Evolutionary conservation across 2,113 vertebrate genomes (phyloP).

Genomic region (Asarcornis scutulata): DNA sequence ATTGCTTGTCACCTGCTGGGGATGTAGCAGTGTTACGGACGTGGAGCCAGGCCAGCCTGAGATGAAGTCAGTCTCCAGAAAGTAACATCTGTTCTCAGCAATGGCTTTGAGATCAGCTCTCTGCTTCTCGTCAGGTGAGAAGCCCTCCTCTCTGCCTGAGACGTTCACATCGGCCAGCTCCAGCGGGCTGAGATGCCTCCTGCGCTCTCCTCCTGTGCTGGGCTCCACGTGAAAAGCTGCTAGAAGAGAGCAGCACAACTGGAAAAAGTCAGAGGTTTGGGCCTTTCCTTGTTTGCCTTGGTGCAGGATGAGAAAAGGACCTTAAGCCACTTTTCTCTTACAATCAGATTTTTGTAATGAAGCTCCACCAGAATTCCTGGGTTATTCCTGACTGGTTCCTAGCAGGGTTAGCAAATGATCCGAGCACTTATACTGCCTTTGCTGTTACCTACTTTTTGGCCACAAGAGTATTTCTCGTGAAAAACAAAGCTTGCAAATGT

Average conservation of each 20-base stretch:
- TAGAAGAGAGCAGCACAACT: not conserved
- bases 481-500: not conserved
- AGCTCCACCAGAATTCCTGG: not conserved
- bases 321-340: not conserved
- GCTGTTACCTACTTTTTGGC: not conserved
- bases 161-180: not conserved
- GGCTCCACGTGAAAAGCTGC: not conserved
- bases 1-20: not conserved
- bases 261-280: not conserved
- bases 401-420: not conserved
- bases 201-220: not conserved
- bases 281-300: not conserved
- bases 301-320: not conserved
- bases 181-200: accelerated
- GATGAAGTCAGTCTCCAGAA: not conserved
- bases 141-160: not conserved
- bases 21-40: not conserved
- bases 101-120: not conserved
- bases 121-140: not conserved
- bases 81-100: not conserved
- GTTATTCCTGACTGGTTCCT: too few species aligned
- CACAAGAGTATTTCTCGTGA: not conserved
- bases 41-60: not conserved
- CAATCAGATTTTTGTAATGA: not conserved
- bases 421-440: not conserved